Base-by-base conservation (phyloP, 2,797 vertebrate species). In the Podargus strigoides region DNA sequence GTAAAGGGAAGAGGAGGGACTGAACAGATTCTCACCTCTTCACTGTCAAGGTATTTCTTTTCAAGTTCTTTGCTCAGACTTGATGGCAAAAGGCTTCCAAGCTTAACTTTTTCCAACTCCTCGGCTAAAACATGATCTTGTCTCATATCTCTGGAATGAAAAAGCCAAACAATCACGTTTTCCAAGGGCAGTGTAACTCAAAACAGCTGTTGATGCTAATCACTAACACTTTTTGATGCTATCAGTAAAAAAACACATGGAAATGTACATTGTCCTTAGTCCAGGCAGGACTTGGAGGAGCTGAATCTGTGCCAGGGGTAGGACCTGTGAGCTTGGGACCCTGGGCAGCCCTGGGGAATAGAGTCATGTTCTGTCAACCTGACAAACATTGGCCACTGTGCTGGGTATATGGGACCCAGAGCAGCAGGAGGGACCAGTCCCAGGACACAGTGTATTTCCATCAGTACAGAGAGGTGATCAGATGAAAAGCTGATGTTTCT, bases 61-160 rank as follows among this genome's bases (percentile, higher is more conserved):
- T 99, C 98, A 93, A 99, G 95, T 34, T 94, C 39, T 37, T 87
- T 87, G 92, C 98, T 94, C 44, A 98, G 69, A 16, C 90, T 64
- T 11, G 94, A 37, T 15, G 98, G 95, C 76, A 99, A 97, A 95
- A 99, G 98, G 70, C 97, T 97, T 53, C 97, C 98, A 75, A 99
- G 96, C 36, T 90, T 93, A 63, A 97, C 68, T 28, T 85, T 95
- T 75, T 98, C 97, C 68, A 99, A 90, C 81, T 98, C 97, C 10
- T 79, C 87, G 0, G 96, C 91, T 95, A 99, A 96, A 50, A 97
- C 97, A 14, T 94, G 87, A 42, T 98, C 98, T 34, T 98, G 97
- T 68, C 98, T 93, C 60, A 99, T 95, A 24, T 98, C 97, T n/a
- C 99, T 99, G 97, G 36, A 78, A 97, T 32, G 85, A 84, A 94